phyloP scores from a whole-genome alignment of 2,888 invertebrate species.

The Athrips mouffetella region DNA sequence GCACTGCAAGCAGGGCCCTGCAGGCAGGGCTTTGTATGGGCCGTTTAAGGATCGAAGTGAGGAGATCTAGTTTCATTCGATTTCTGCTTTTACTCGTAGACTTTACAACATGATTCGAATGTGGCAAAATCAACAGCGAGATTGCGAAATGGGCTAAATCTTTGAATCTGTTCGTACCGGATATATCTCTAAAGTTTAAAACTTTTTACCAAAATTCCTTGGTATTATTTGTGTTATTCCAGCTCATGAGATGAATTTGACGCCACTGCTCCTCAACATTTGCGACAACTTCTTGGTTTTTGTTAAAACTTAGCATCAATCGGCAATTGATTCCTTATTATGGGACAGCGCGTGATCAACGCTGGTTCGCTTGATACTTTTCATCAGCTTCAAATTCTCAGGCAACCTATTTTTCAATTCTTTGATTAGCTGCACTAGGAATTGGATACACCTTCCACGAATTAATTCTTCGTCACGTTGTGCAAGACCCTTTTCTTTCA shows the following conservation, averaged over 20 bases:
- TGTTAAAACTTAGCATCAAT: conserved; percentile 14
- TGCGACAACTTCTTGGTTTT: conserved; percentile 12
- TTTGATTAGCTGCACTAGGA: conserved; percentile 23
- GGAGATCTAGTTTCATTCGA: too few relatives aligned
- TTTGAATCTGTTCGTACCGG: conserved; percentile 21
- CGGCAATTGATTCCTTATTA: neutral
- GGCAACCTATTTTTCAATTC: conserved; percentile 15
- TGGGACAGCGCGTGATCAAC: conserved; percentile 18
- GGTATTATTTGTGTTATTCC: neutral
- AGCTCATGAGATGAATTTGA: neutral
- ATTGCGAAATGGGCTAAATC: too few relatives aligned
- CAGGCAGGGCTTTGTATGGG: too few relatives aligned
- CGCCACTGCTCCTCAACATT: conserved; percentile 15
- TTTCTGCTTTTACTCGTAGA: too few relatives aligned
- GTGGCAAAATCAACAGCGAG: too few relatives aligned
- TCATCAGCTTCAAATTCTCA: conserved; percentile 12
- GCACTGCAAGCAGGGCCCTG: too few relatives aligned
- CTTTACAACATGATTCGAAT: too few relatives aligned
- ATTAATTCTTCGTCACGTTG: conserved; percentile 15
- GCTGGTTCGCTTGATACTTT: conserved; percentile 12
- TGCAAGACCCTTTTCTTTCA: conserved; percentile 14
- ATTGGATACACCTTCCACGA: conserved; percentile 22
- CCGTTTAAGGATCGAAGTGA: too few relatives aligned
- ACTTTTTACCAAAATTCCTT: conserved; percentile 23
- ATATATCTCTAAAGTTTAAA: conserved; percentile 23